Conservation (phyloP, 2,888 invertebrate genomes). For the Dryadula phaetusa region DNA sequence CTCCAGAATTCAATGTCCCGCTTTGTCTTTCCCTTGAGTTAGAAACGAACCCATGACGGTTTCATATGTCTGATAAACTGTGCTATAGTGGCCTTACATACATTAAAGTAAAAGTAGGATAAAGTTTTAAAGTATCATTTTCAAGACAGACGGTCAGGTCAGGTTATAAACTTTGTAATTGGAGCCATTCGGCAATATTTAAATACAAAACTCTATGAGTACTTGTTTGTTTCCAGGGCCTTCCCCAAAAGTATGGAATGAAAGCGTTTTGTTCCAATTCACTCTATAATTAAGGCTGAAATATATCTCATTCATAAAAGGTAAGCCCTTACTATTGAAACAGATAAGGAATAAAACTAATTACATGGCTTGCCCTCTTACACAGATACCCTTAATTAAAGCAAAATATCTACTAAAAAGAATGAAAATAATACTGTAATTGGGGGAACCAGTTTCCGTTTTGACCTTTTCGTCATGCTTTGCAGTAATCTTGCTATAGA, state of each 20-base stretch:
- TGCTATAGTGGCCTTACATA: neutral
- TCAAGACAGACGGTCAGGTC: neutral
- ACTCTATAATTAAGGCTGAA: slow-evolving; percentile 2
- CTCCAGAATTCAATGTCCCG: too few species aligned
- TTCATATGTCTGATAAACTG: too few species aligned
- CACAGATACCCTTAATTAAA: slow-evolving; percentile 10
- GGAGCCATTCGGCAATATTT: neutral
- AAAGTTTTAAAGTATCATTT: neutral
- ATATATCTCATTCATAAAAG: slow-evolving; percentile 7
- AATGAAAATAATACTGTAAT: neutral
- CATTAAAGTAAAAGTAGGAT: neutral
- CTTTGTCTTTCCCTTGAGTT: too few species aligned
- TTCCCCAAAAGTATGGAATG: neutral
- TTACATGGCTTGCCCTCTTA: neutral
- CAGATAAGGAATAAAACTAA: slow-evolving; percentile 14
- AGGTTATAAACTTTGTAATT: neutral
- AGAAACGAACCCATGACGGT: too few species aligned
- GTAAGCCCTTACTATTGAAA: slow-evolving; percentile 8
- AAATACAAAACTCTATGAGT: neutral
- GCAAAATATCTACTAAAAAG: slow-evolving; percentile 14
- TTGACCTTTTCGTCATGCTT: neutral
- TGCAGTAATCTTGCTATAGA: neutral
- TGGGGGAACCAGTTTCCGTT: neutral
- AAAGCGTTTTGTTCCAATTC: slow-evolving; percentile 2
- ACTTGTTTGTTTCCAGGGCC: neutral